Evolutionary conservation across 2,888 invertebrate genomes (phyloP), one percentile per base, ranked within the genome.

Genomic region (Hofmannophila pseudospretella): DNA sequence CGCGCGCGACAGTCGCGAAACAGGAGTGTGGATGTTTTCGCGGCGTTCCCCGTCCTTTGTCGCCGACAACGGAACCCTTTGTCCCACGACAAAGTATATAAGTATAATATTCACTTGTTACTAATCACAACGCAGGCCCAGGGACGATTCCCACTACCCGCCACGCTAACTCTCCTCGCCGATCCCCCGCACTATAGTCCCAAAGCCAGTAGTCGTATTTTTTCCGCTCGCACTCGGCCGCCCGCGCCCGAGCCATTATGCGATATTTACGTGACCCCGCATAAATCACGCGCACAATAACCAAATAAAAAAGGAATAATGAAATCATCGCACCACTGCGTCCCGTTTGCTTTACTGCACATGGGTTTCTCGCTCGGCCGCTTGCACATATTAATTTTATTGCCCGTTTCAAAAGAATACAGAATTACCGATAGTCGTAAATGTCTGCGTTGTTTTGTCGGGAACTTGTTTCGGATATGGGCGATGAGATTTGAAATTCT

Each of bases 341-440:
- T 58, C 54, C 56, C 54, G 59, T 63, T 58, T 58, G 55, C 54
- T 67, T 63, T 60, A 67, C 66, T 65, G 70, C 70, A 67, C 72
- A 71, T 68, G 67, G 55, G 53, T 56, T 70, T 62, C 63, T 51
- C 67, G 67, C 59, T 62, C 57, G 58, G 56, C 47, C 61, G 66
- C 67, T 47, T 58, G 59, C 69, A 63, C 71, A 66, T 69, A 64
- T 68, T 62, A 71, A 73, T 71, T 73, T 72, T 57, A 66, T 56
- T 51, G 48, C 46, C 42, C 46, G 42, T 48, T 49, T 40, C 51
- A 52, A 54, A 54, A 44, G 59, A 53, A 60, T 51, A 55, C 53
- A 58, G 54, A 54, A 45, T 47, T 44, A 58, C 58, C 56, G 58
- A 46, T 39, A 38, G 42, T 52, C 58, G 47, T 59, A 57, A 58